Evolutionary conservation across 1,140 invertebrate species (phyloP), one percentile per base, ranked within the genome.

Genomic region (Ostrea edulis): DNA sequence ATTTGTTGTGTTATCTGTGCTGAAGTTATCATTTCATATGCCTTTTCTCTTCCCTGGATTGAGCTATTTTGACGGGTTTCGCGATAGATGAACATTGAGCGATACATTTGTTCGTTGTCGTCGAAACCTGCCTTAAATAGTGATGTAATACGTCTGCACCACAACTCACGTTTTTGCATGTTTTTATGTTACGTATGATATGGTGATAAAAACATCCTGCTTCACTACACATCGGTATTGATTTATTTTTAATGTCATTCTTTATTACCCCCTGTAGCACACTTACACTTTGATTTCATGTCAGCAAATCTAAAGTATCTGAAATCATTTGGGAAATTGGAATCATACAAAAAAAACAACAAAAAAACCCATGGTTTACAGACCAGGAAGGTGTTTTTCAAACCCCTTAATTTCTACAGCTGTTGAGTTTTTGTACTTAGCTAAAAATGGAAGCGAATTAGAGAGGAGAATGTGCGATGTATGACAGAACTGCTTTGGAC

Each of bases 61-160:
- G 68, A 90, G 81, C 86, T 88, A 88, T 90, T 90, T 90, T 89
- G 88, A 87, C 91, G 89, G 91, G 91, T 91, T 91, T 91, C 89
- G 89, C 89, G 91, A 90, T 90, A 29, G 82, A 89, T 89, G 91
- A 91, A 89, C 91, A 91, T 87, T 91, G 77, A 62, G 62, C 22
- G 22, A 62, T 71, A 82, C n/a, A 54, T 85, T 54, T 91, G 91
- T 91, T 91, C 91, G 91, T 91, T 91, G 91, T 91, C 91, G 91
- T 90, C 91, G 91, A 91, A 91, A 91, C 91, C 91, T 91, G 91
- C 91, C 91, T 90, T 90, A 90, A 91, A 89, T 87, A 87, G 86
- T 87, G 83, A 85, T 58, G 53, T 85, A 35, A 65, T 14, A 22
- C 83, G 53, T 3, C 83, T 62, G 55, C 14, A 62, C 17, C 14